Evolutionary conservation across 2,113 vertebrate genomes (phyloP), one percentile per base, ranked within the genome.

Genomic region (Danionella cerebrum): DNA sequence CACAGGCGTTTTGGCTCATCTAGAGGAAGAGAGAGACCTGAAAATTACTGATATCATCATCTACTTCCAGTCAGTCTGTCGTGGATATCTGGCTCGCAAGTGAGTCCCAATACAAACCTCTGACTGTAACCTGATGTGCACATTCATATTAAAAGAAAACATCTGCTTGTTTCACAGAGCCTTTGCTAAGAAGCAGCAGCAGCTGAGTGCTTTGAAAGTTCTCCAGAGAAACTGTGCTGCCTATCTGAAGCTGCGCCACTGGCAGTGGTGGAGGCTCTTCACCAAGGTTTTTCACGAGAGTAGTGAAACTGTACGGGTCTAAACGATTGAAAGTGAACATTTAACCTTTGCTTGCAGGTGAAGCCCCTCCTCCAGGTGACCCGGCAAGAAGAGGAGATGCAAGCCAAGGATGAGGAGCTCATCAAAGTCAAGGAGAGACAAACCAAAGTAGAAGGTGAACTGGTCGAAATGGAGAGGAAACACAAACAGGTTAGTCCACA

Each of bases 251-350:
- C 85, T 99, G 22, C 88, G 96, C 18, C 95, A 98, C 80, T 99
- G 96, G 96, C 96, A 98, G 83, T 99, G 96, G 96, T 98, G 96
- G 96, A 89, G 96, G 21, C 93, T 99, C 48, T 99, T 99, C 87
- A 99, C 96, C 0, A 99, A 98, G 94, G 96, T 77, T 48, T 12
- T 42, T 64, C 8, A 31, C 1, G 1, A n/a, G n/a, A n/a, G n/a
- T n/a, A n/a, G n/a, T n/a, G n/a, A n/a, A n/a, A n/a, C n/a, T n/a
- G n/a, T n/a, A n/a, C n/a, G n/a, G n/a, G n/a, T n/a, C n/a, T n/a
- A n/a, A n/a, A n/a, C n/a, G n/a, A n/a, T n/a, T n/a, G n/a, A n/a
- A n/a, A n/a, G n/a, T n/a, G n/a, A n/a, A n/a, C 14, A 59, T 42
- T 59, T 1, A n/a, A 27, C 67, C 10, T 44, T 27, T 3, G 18